Percentiles rank a stretch among this genome's conserved stretches.
Conservation (phyloP, 2,888 invertebrate genomes). For the Megalurothrips usitatus region DNA sequence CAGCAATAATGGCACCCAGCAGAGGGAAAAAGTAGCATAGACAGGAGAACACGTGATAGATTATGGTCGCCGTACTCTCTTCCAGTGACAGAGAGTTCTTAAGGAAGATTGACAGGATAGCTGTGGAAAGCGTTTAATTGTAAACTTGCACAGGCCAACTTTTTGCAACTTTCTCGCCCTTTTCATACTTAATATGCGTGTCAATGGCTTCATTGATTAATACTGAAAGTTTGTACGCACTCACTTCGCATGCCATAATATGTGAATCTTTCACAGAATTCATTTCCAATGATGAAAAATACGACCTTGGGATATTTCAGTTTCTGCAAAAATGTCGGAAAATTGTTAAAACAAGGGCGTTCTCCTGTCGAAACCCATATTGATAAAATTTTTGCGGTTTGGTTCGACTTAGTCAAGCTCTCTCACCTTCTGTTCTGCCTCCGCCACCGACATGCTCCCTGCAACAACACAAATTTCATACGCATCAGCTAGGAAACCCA, state of each 20-base stretch:
- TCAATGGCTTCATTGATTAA: neutral
- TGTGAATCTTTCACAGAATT: slow-evolving; percentile 96
- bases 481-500: no score
- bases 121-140: slow-evolving; percentile 55
- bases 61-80: slow-evolving; percentile 71
- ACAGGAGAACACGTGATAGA: slow-evolving; percentile 86
- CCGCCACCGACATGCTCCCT: no score
- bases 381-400: no score
- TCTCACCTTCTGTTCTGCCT: no score
- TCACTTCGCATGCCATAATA: slow-evolving; percentile 96
- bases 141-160: no score
- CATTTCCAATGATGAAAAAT: slow-evolving; percentile 91
- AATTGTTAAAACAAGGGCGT: neutral
- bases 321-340: slow-evolving; percentile 50
- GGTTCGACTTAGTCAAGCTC: no score
- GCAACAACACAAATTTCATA: no score
- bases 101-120: slow-evolving; percentile 88
- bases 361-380: no score
- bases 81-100: slow-evolving; percentile 68
- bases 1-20: slow-evolving; percentile 89
- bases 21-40: slow-evolving; percentile 85
- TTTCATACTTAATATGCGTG: neutral
- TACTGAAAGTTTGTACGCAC: slow-evolving; percentile 42
- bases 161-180: neutral
- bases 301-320: slow-evolving; percentile 80